A percentile compares a stretch with the other conserved stretches of the same genome.
phyloP scores from a whole-genome alignment of 37 sponge, comb jelly and placozoan genomes.

The Halichondria panicea region DNA sequence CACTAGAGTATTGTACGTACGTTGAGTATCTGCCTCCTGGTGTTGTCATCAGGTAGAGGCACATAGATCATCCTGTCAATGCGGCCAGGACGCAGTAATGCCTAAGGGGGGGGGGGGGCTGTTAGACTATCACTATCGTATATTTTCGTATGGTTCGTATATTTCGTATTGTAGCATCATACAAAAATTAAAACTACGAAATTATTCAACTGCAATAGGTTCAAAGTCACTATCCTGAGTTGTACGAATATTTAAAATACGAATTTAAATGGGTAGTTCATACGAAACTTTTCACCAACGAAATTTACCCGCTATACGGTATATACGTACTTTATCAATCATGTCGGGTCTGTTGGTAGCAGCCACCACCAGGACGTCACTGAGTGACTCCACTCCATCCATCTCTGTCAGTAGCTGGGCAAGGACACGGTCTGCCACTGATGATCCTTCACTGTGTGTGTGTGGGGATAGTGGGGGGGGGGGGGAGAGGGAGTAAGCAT shows the following conservation, averaged over 20 bases:
- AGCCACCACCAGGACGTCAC: constrained; percentile 86
- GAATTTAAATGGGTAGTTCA: too few species aligned
- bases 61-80: constrained; percentile 89
- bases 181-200: too few species aligned
- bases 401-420: constrained; percentile 97
- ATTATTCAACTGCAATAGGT: too few species aligned
- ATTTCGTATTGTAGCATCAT: too few species aligned
- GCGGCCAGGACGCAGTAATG: constrained; percentile 93
- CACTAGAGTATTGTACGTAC: too few species aligned
- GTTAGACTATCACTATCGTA: too few species aligned
- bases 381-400: constrained; percentile 90
- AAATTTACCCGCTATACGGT: too few species aligned
- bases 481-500: not conserved
- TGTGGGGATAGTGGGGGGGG: not conserved
- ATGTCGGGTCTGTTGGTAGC: constrained; percentile 98
- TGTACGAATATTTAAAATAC: too few species aligned
- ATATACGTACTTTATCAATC: constrained; percentile 96
- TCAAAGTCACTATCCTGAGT: too few species aligned
- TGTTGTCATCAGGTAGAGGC: constrained; percentile 82
- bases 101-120: constrained; percentile 25
- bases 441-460: constrained; percentile 59
- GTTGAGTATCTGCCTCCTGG: constrained; percentile 84
- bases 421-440: constrained; percentile 90
- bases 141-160: too few species aligned
- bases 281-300: too few species aligned